These are phyloP conservation scores for Tinamus guttatus DNA, from an alignment of 2,113 vertebrate species.

Conservation along the genomic window DNA sequence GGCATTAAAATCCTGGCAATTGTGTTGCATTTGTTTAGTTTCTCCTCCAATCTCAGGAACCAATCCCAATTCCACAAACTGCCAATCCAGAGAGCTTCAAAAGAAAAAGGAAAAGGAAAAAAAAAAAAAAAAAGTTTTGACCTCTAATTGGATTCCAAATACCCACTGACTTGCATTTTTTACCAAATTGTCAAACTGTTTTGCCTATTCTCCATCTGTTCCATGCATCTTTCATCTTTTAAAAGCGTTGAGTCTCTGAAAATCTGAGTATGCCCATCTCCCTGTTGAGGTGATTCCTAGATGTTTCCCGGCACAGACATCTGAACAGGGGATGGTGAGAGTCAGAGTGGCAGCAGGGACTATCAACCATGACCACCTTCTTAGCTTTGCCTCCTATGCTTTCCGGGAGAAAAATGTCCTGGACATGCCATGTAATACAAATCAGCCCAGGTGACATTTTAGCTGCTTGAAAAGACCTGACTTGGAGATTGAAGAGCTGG, in stretches of 20 bases:
- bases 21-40: background rate
- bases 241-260: too few relatives aligned
- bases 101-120: background rate
- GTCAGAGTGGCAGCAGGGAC: background rate
- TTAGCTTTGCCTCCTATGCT: background rate
- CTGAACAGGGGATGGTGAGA: too few relatives aligned
- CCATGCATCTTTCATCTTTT: background rate
- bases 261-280: too few relatives aligned
- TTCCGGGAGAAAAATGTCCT: background rate
- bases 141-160: background rate
- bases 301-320: too few relatives aligned
- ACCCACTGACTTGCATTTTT: accelerated
- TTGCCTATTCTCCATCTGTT: accelerated
- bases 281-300: too few relatives aligned
- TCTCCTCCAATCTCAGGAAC: background rate
- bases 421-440: background rate
- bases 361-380: accelerated
- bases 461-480: background rate
- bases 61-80: background rate
- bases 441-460: background rate
- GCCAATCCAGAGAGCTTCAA: background rate
- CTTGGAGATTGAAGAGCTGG: background rate
- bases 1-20: constrained; percentile 22
- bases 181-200: background rate
- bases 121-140: background rate